Evolutionary conservation across 1,140 invertebrate species (phyloP).

Genomic region (Eupeodes corollae): DNA sequence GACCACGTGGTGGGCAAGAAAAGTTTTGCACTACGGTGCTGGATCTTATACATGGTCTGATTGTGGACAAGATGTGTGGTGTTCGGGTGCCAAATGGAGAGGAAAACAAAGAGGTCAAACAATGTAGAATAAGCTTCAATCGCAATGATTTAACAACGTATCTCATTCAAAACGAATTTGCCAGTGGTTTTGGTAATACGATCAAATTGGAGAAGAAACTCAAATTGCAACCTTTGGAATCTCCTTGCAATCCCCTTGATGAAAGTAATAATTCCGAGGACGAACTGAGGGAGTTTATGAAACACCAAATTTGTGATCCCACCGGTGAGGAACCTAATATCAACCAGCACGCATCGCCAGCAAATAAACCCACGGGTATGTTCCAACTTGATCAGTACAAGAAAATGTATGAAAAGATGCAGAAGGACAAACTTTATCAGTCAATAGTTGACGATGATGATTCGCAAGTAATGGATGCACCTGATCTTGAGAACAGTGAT

Average conservation of each 20-base stretch:
- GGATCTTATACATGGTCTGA: constrained; percentile 14
- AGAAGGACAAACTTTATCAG: too few species aligned
- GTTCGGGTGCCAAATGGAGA: constrained; percentile 12
- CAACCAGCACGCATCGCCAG: too few species aligned
- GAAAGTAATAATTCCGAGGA: neutral
- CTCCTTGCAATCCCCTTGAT: too few species aligned
- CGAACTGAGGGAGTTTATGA: too few species aligned
- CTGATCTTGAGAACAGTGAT: neutral
- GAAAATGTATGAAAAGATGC: neutral
- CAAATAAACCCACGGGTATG: too few species aligned
- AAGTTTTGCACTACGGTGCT: constrained; percentile 8
- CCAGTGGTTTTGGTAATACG: neutral
- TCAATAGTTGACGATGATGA: too few species aligned
- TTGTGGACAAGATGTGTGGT: constrained; percentile 19
- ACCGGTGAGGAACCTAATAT: too few species aligned
- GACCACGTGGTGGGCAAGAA: constrained; percentile 21
- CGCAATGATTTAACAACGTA: neutral
- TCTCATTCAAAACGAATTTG: neutral
- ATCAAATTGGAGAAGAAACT: neutral
- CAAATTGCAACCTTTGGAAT: too few species aligned
- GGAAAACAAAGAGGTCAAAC: constrained; percentile 4
- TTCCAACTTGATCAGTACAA: neutral
- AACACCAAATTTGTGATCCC: too few species aligned
- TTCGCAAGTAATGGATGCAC: too few species aligned
- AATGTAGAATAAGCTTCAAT: neutral